Percentiles rank a stretch among this genome's conserved stretches.
Conservation (phyloP, 2,113 vertebrate genomes). For the Poeciliopsis turrubarensis region DNA sequence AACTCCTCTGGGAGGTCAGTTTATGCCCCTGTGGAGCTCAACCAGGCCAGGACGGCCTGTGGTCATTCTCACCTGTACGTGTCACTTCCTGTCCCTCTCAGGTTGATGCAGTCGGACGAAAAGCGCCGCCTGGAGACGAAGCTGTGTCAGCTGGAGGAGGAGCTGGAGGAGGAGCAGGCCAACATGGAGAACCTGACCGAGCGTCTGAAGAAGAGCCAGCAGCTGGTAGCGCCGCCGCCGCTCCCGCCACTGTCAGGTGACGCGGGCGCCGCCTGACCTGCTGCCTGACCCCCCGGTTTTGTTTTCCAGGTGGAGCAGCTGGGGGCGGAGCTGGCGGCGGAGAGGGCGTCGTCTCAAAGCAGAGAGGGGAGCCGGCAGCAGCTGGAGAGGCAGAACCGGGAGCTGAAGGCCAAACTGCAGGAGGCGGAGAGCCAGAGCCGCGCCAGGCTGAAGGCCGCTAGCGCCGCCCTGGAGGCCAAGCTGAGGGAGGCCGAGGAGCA, state of each 20-base stretch:
- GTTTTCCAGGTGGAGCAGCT: conserved; percentile 88
- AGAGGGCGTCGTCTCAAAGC: conserved; percentile 84
- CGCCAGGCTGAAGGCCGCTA: conserved; percentile 88
- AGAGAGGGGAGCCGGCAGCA: conserved; percentile 87
- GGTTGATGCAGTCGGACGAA: conserved; percentile 86
- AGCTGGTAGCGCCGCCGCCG: conserved; percentile 80
- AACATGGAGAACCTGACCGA: conserved; percentile 87
- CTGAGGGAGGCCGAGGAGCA: conserved; percentile 89
- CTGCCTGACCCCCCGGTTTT: no score
- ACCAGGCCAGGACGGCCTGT: no score
- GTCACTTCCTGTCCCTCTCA: conserved; percentile 41
- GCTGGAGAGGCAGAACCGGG: conserved; percentile 91
- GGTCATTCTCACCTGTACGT: no score
- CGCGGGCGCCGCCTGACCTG: background rate
- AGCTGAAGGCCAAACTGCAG: conserved; percentile 89
- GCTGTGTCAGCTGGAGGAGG: conserved; percentile 91
- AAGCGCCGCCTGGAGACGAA: conserved; percentile 89
- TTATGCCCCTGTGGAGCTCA: no score
- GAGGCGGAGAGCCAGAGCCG: conserved; percentile 88
- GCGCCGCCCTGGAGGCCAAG: conserved; percentile 86
- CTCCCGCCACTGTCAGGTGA: background rate
- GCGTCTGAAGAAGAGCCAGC: conserved; percentile 89
- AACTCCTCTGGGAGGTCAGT: conserved; percentile 85
- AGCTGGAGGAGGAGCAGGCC: conserved; percentile 92
- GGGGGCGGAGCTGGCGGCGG: conserved; percentile 85